Percentiles rank a stretch among this genome's conserved stretches.
Conservation (phyloP, 2,797 vertebrate genomes). For the Harpagifer antarcticus region DNA sequence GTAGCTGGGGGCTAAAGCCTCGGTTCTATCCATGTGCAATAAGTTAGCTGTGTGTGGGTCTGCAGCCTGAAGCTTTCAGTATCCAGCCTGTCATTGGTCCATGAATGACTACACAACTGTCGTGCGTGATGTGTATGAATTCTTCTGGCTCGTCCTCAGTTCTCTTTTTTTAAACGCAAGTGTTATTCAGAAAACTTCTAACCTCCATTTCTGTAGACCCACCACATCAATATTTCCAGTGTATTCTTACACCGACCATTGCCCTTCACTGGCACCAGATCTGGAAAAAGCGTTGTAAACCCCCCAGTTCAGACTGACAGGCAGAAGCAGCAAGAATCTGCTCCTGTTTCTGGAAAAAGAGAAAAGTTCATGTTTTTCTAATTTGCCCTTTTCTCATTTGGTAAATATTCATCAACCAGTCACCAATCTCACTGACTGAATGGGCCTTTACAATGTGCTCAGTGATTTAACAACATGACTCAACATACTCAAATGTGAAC, state of each 20-base stretch:
- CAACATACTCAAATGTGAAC: slow-evolving; percentile 57
- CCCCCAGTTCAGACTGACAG: slow-evolving; percentile 23
- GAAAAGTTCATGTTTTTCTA: slow-evolving; percentile 22
- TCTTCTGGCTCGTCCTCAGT: slow-evolving; percentile 18
- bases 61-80: slow-evolving; percentile 27
- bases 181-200: slow-evolving; percentile 47
- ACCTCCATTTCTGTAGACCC: slow-evolving; percentile 30
- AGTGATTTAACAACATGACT: slow-evolving; percentile 69
- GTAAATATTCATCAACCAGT: slow-evolving; percentile 27
- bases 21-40: slow-evolving; percentile 35
- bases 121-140: slow-evolving; percentile 45
- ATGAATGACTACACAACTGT: slow-evolving; percentile 36
- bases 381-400: slow-evolving; percentile 35
- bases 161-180: slow-evolving; percentile 37
- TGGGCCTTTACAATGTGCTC: slow-evolving; percentile 51
- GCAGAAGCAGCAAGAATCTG: slow-evolving; percentile 29
- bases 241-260: slow-evolving; percentile 61
- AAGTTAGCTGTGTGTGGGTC: slow-evolving; percentile 57
- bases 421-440: slow-evolving; percentile 44
- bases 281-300: slow-evolving; percentile 67
- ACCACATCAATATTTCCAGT: slow-evolving; percentile 75
- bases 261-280: slow-evolving; percentile 68
- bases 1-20: slow-evolving; percentile 5
- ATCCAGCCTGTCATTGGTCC: slow-evolving; percentile 9
- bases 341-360: slow-evolving; percentile 24